Conservation (phyloP, 2,888 invertebrate genomes). For the Metopia argyrocephala region DNA sequence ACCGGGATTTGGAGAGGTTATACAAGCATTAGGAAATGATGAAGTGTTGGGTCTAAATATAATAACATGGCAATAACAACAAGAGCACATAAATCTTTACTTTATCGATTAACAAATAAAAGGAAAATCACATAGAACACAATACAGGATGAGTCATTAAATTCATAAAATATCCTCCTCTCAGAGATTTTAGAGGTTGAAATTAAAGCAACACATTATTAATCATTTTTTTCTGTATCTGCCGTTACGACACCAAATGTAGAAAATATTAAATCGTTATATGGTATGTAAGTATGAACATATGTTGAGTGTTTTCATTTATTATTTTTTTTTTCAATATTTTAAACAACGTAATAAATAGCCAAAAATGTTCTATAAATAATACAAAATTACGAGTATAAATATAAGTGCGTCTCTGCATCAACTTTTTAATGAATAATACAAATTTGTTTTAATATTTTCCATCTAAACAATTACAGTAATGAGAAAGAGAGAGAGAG, state of each 20-base stretch:
- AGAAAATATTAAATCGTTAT: background rate
- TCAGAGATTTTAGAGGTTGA: background rate
- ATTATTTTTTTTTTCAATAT: background rate
- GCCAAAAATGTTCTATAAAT: constrained; percentile 9
- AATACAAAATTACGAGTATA: too few relatives aligned
- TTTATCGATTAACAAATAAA: constrained; percentile 11
- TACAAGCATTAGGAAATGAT: constrained; percentile 44
- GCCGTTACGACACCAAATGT: too few relatives aligned
- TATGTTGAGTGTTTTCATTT: too few relatives aligned
- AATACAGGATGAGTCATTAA: constrained; percentile 27
- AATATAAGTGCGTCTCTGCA: too few relatives aligned
- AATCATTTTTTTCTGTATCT: too few relatives aligned
- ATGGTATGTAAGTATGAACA: too few relatives aligned
- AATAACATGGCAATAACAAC: constrained; percentile 40
- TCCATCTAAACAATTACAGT: too few relatives aligned
- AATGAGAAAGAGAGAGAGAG: too few relatives aligned
- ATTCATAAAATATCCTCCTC: background rate
- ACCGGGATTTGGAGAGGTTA: background rate
- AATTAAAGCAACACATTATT: background rate
- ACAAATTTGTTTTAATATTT: too few relatives aligned
- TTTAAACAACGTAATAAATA: background rate
- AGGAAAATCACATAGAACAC: background rate
- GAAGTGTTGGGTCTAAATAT: constrained; percentile 38
- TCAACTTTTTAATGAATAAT: too few relatives aligned
- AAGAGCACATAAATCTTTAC: constrained; percentile 46